Percentiles rank a stretch among this genome's conserved stretches.
These are phyloP conservation scores for Ginglymostoma cirratum DNA, from an alignment of 2,113 vertebrate genomes.

Conservation along the genomic window DNA sequence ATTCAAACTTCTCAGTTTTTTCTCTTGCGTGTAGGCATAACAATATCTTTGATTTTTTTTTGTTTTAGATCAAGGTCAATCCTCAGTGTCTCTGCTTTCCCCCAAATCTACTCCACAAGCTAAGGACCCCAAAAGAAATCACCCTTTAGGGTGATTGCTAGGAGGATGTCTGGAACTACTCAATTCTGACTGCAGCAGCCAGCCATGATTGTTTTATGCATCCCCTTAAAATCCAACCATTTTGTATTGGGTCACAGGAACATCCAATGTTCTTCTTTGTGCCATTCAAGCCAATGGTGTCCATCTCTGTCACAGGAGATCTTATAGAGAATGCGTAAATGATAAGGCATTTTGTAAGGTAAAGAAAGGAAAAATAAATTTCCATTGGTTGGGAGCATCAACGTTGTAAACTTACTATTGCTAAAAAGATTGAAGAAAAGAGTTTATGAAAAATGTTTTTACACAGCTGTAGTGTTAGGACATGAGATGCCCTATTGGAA, in stretches of 20 bases:
- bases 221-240: background rate
- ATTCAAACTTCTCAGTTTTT: background rate
- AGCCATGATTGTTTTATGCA: background rate
- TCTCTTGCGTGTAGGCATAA: background rate
- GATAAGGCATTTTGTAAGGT: background rate
- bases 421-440: background rate
- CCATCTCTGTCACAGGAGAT: background rate
- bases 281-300: background rate
- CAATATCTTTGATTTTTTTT: background rate
- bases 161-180: background rate
- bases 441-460: background rate
- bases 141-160: background rate
- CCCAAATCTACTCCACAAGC: background rate
- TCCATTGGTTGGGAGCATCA: background rate
- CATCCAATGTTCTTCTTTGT: background rate
- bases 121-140: background rate
- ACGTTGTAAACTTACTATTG: background rate
- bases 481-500: background rate
- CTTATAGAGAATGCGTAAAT: background rate
- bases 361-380: slow-evolving; percentile 5
- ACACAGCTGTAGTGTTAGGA: background rate
- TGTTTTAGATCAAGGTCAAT: background rate
- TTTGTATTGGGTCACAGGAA: background rate
- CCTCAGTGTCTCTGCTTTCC: background rate
- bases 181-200: background rate